Conservation (phyloP, 2,888 invertebrate species). For the Phasia obesa region DNA sequence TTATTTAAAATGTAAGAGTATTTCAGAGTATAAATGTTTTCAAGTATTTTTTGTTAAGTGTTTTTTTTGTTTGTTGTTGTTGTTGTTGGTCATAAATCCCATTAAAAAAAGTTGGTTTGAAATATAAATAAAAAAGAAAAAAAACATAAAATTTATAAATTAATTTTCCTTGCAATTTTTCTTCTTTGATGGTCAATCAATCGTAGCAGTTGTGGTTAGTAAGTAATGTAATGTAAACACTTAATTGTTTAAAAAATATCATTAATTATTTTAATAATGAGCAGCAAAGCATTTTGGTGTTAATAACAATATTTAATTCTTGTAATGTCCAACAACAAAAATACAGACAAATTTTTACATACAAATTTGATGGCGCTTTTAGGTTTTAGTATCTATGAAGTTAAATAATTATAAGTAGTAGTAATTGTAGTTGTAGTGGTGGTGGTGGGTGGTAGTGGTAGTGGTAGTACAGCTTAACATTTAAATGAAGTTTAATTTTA, state of each 20-base stretch:
- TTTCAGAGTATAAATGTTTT: constrained; percentile 67
- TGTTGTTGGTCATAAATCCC: constrained; percentile 51
- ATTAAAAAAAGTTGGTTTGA: constrained; percentile 48
- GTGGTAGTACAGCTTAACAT: constrained; percentile 52
- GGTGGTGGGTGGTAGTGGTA: constrained; percentile 1
- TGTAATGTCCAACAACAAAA: constrained; percentile 61
- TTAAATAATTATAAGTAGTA: constrained; percentile 6
- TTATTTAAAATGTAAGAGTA: constrained; percentile 73
- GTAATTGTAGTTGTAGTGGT: neutral
- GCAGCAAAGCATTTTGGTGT: constrained; percentile 58
- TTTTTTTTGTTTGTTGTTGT: no score
- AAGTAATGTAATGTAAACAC: constrained; percentile 46
- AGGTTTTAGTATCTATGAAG: constrained; percentile 25
- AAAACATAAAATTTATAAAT: constrained; percentile 66
- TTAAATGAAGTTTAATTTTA: constrained; percentile 50
- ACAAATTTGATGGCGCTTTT: constrained; percentile 31
- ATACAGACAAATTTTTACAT: constrained; percentile 61
- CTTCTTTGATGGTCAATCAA: constrained; percentile 26
- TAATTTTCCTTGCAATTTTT: constrained; percentile 38
- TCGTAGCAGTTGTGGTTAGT: constrained; percentile 5
- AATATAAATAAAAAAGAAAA: constrained; percentile 54
- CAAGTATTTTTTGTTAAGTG: constrained; percentile 27
- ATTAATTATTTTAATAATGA: constrained; percentile 54
- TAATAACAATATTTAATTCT: constrained; percentile 45
- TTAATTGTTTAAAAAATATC: constrained; percentile 42